These are phyloP conservation scores for Seira musarum DNA, from an alignment of 2,888 invertebrate genomes.

Conservation along the genomic window DNA sequence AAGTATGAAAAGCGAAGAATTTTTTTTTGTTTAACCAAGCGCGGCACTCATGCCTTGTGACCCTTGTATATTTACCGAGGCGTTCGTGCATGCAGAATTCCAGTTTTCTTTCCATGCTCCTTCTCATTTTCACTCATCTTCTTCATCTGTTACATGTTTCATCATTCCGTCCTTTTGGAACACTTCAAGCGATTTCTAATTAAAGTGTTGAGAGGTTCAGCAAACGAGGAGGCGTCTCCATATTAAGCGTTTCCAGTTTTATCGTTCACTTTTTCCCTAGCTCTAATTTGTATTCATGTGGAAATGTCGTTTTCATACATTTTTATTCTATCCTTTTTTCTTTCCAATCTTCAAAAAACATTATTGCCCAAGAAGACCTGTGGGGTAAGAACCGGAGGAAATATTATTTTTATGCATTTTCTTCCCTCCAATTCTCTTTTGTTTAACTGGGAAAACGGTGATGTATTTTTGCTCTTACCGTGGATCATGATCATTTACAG, in stretches of 20 bases:
- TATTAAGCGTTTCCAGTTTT: background rate
- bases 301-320: background rate
- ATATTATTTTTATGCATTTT: no score
- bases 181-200: background rate
- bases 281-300: background rate
- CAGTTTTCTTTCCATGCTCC: background rate
- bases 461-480: no score
- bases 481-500: no score
- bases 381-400: no score
- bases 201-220: background rate
- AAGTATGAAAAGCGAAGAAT: background rate
- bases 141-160: background rate
- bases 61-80: background rate
- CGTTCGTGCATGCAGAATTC: background rate
- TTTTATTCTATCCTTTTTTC: background rate
- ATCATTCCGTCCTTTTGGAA: background rate
- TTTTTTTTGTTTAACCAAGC: background rate
- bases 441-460: no score
- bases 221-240: background rate
- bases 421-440: no score
- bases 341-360: background rate
- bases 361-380: no score
- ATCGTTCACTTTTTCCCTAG: background rate
- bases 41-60: no score
- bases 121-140: background rate